These are phyloP conservation scores for Drosophila lowei DNA, from an alignment of 1,140 invertebrate species.

Conservation along the genomic window DNA sequence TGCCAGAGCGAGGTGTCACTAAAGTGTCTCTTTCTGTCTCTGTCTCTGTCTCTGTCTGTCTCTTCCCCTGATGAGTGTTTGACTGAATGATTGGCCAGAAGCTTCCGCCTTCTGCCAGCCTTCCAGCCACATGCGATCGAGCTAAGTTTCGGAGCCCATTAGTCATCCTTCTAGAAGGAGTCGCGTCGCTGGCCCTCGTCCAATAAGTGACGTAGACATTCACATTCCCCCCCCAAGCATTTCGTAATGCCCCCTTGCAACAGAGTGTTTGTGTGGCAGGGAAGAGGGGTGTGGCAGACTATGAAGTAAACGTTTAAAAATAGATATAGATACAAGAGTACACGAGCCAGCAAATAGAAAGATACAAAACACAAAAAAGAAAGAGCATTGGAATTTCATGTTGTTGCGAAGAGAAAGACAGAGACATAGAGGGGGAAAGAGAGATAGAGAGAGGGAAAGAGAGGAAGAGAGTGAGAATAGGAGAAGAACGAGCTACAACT, in stretches of 20 bases:
- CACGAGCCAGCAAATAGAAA: conserved; percentile 20
- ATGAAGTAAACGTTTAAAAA: conserved; percentile 61
- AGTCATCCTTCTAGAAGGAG: conserved; percentile 17
- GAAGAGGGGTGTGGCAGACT: neutral
- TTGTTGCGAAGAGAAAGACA: no score
- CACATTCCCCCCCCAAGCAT: neutral
- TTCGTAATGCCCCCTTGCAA: neutral
- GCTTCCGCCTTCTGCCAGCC: conserved; percentile 40
- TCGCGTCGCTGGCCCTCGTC: conserved; percentile 22
- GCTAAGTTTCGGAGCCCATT: conserved; percentile 5
- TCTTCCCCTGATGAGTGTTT: conserved; percentile 42
- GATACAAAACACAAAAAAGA: conserved; percentile 22
- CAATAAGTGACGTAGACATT: conserved; percentile 24
- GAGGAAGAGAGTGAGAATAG: no score
- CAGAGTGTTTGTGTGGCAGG: no score
- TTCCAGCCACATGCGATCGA: neutral
- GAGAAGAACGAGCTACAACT: no score
- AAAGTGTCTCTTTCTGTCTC: conserved; percentile 19
- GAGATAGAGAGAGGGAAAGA: no score
- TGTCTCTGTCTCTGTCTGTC: conserved; percentile 22
- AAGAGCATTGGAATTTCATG: no score
- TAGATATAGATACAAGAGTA: conserved; percentile 39
- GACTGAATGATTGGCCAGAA: conserved; percentile 46
- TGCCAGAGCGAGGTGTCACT: conserved; percentile 22
- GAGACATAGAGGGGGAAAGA: no score